Percentiles rank a stretch among this genome's conserved stretches.
Evolutionary conservation across 2,113 vertebrate genomes (phyloP).

Genomic region (Menidia beryllina): DNA sequence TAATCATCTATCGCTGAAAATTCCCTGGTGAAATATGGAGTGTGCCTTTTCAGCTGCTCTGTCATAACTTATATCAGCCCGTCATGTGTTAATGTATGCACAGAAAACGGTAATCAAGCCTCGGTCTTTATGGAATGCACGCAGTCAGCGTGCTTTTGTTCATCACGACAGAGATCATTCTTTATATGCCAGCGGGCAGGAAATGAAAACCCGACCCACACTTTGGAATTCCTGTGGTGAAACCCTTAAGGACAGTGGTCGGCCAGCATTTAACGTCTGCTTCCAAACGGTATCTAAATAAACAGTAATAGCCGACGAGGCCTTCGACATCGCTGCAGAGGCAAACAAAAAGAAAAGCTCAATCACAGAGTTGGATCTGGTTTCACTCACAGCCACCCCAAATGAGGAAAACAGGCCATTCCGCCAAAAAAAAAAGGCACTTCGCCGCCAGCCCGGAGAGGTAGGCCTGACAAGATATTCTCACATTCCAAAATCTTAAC

Average conservation of each 20-base stretch:
- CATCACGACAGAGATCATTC: background rate
- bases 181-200: background rate
- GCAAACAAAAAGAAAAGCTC: slow-evolving; percentile 76
- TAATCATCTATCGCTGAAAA: no score
- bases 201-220: slow-evolving; percentile 24
- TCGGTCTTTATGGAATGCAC: background rate
- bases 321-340: slow-evolving; percentile 67
- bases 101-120: background rate
- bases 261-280: slow-evolving; percentile 40
- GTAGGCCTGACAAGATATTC: slow-evolving; percentile 74
- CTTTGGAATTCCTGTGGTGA: slow-evolving; percentile 43
- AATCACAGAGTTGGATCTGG: slow-evolving; percentile 68
- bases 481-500: slow-evolving; percentile 64
- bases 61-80: background rate
- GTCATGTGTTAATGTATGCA: background rate
- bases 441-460: slow-evolving; percentile 63
- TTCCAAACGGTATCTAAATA: slow-evolving; percentile 73
- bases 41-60: background rate
- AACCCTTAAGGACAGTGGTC: slow-evolving; percentile 32
- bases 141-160: slow-evolving; percentile 7
- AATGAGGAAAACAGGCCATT: slow-evolving; percentile 79
- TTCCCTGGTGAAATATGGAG: no score
- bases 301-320: slow-evolving; percentile 70
- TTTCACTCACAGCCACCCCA: slow-evolving; percentile 61
- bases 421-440: slow-evolving; percentile 61